Base-by-base conservation (phyloP, 1,140 invertebrate species). In the Sycophila sp. region DNA sequence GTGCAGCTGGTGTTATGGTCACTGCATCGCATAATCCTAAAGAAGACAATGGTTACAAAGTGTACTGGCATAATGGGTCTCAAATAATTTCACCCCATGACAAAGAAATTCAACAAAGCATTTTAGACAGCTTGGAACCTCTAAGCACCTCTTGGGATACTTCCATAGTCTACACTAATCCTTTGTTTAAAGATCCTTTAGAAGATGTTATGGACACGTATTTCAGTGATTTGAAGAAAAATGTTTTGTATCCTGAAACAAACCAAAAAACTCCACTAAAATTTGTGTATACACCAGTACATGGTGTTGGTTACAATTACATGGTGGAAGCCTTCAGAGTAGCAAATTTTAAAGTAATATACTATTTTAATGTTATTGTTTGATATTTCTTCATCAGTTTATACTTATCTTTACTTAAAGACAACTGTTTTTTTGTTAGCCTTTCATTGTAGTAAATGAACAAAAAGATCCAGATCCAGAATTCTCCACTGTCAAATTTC, bases 1-100 rank as follows among this genome's bases (percentile, higher is more conserved):
- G 92, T 64, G 89, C 90, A 4, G 92, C 91, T 58, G 97, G 97
- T 5, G 89, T 99, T 7, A 97, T 99, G 96, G 91, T 99, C 0
- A 99, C 98, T 15, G 98, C 98, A 0, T 99, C 97, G 0, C 98
- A 99, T 77, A 99, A 99, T 88, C 98, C 98, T 0, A 99, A 98
- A 86, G 92, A 99, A 58, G 98, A 99, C 81, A 99, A 99, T 86
- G 98, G 98, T 4, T 99, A 99, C 81, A 99, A 99, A 89, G 96
- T 98, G 4, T 99, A 98, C 82, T 98, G 96, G 93, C 86, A 87
- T 22, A 98, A 99, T 85, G 96, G 96, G 1, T 92, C 94, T n/a
- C 98, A 99, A 90, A 99, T 99, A 51, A 94, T 98, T 60, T 85
- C 93, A 1, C 98, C 98, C 0, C 92, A 95, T 76, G 98, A 99